These are phyloP conservation scores for Julus scandinavius DNA, from an alignment of 2,888 invertebrate genomes.

Conservation along the genomic window DNA sequence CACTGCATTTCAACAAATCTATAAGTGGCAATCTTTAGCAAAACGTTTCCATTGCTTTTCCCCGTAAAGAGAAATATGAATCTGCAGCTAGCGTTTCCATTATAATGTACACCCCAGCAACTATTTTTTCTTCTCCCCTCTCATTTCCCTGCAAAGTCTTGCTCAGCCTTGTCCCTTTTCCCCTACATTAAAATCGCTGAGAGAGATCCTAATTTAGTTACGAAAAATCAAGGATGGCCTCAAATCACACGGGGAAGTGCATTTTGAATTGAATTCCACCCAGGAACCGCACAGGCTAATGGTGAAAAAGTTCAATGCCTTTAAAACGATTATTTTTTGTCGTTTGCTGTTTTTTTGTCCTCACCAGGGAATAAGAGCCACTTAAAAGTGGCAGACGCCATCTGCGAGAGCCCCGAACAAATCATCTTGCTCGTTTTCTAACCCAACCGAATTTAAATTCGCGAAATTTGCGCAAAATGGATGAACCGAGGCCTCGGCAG, in stretches of 20 bases:
- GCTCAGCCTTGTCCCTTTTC: constrained; percentile 25
- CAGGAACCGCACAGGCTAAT: background rate
- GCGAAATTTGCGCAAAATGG: background rate
- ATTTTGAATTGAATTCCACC: background rate
- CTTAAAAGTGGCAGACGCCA: constrained; percentile 22
- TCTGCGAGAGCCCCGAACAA: background rate
- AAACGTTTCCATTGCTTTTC: too few relatives aligned
- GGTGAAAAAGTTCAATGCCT: background rate
- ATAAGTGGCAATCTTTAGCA: too few relatives aligned
- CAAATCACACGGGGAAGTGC: constrained; percentile 16
- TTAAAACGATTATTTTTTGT: constrained; percentile 33
- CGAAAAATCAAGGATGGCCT: constrained; percentile 21
- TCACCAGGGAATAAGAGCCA: background rate
- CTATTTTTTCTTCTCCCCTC: too few relatives aligned
- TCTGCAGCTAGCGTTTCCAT: too few relatives aligned
- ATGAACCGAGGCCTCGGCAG: background rate
- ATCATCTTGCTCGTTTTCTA: background rate
- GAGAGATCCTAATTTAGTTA: background rate
- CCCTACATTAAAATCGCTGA: background rate
- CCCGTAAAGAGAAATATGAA: too few relatives aligned
- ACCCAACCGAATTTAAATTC: too few relatives aligned
- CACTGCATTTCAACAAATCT: too few relatives aligned
- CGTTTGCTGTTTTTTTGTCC: background rate
- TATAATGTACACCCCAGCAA: too few relatives aligned
- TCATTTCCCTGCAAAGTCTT: too few relatives aligned